phyloP scores from a whole-genome alignment of 2,113 vertebrate genomes.

The Larimichthys polyactis region DNA sequence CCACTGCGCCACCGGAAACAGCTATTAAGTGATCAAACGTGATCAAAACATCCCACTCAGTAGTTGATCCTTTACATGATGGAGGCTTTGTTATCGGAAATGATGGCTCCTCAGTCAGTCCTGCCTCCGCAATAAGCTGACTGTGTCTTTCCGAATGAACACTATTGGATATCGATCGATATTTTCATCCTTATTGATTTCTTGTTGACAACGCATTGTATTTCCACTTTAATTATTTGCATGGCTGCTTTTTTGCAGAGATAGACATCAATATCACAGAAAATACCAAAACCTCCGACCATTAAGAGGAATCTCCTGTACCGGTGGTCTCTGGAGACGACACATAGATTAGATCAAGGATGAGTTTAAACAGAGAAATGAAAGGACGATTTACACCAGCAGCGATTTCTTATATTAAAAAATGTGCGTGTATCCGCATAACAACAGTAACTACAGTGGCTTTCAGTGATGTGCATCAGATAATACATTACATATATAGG shows the following conservation, averaged over 20 bases:
- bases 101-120: slow-evolving; percentile 21
- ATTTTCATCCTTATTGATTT: slow-evolving; percentile 72
- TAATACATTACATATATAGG: background rate
- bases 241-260: slow-evolving; percentile 73
- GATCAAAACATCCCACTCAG: background rate
- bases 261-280: slow-evolving; percentile 69
- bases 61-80: background rate
- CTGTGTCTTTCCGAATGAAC: slow-evolving; percentile 47
- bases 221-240: slow-evolving; percentile 81
- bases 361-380: slow-evolving; percentile 11
- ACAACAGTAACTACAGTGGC: background rate
- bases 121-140: slow-evolving; percentile 53
- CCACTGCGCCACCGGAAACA: background rate
- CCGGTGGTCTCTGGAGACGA: slow-evolving; percentile 25
- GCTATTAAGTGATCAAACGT: background rate
- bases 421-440: background rate
- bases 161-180: slow-evolving; percentile 68
- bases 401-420: no score
- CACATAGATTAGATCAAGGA: background rate
- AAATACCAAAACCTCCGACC: slow-evolving; percentile 40
- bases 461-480: background rate
- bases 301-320: slow-evolving; percentile 27
- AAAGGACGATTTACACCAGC: background rate
- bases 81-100: background rate
- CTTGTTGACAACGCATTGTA: slow-evolving; percentile 65